phyloP scores from a whole-genome alignment of 2,888 invertebrate species.

The Nyleta sp. region DNA sequence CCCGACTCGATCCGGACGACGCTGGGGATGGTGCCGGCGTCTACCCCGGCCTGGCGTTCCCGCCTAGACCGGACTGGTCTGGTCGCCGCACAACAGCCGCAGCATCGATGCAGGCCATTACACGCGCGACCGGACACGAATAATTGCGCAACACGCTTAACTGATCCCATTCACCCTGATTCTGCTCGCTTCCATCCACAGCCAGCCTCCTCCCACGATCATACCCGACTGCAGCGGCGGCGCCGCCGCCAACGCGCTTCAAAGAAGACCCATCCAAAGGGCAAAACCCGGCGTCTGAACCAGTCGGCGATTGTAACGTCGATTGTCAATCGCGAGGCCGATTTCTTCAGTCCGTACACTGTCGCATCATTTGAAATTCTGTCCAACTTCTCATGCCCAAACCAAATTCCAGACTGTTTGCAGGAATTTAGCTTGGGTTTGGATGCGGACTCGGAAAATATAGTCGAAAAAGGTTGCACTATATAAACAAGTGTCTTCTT shows the following conservation, averaged over 20 bases:
- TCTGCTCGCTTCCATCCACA: slow-evolving; percentile 77
- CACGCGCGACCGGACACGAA: slow-evolving; percentile 87
- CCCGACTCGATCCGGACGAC: too few relatives aligned
- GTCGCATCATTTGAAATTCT: too few relatives aligned
- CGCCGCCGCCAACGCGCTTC: slow-evolving; percentile 35
- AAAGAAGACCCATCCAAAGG: slow-evolving; percentile 55
- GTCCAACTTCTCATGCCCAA: too few relatives aligned
- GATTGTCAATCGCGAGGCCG: too few relatives aligned
- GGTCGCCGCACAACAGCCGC: slow-evolving; percentile 80
- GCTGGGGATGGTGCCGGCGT: slow-evolving; percentile 35
- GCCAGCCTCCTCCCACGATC: slow-evolving; percentile 61
- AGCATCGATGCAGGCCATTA: slow-evolving; percentile 84
- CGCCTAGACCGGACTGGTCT: slow-evolving; percentile 57
- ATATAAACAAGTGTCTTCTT: too few relatives aligned
- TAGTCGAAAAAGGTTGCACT: too few relatives aligned
- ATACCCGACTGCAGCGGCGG: slow-evolving; percentile 21
- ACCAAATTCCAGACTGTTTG: too few relatives aligned
- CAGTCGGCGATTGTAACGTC: slow-evolving; percentile 20
- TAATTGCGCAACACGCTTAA: slow-evolving; percentile 86
- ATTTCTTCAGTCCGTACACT: too few relatives aligned
- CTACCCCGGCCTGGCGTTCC: slow-evolving; percentile 32
- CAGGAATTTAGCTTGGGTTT: too few relatives aligned
- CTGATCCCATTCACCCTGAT: slow-evolving; percentile 85
- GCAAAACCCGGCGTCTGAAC: slow-evolving; percentile 46
- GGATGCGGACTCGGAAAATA: too few relatives aligned